phyloP scores from a whole-genome alignment of 1,140 invertebrate species.

The Heliothis virescens region DNA sequence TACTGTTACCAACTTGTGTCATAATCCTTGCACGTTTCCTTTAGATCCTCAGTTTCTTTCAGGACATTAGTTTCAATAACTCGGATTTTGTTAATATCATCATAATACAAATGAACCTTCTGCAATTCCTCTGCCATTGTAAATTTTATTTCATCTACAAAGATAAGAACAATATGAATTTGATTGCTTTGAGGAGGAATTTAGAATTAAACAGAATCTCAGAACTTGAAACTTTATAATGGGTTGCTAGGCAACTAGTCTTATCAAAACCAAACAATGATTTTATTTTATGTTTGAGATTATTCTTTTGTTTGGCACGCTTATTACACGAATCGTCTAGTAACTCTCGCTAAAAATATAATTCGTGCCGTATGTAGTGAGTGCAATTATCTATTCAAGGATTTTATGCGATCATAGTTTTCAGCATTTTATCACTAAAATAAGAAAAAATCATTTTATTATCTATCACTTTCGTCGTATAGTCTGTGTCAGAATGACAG shows the following conservation, averaged over 20 bases:
- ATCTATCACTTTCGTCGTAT: background rate
- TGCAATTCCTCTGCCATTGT: slow-evolving; percentile 90
- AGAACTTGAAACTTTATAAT: background rate
- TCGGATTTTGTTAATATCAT: slow-evolving; percentile 94
- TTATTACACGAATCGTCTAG: too few relatives aligned
- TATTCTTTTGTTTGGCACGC: too few relatives aligned
- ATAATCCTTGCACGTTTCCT: slow-evolving; percentile 94
- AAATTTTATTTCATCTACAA: slow-evolving; percentile 22
- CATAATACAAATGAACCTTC: slow-evolving; percentile 93
- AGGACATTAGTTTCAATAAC: slow-evolving; percentile 92
- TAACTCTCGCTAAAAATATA: too few relatives aligned
- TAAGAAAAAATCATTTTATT: background rate
- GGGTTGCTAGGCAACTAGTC: slow-evolving; percentile 49
- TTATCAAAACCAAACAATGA: too few relatives aligned
- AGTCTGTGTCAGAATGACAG: too few relatives aligned
- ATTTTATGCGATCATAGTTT: too few relatives aligned
- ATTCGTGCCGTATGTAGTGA: too few relatives aligned
- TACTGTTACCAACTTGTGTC: slow-evolving; percentile 89
- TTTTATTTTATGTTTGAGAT: too few relatives aligned
- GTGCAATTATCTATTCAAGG: too few relatives aligned
- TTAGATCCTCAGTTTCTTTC: slow-evolving; percentile 92
- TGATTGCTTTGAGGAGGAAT: background rate
- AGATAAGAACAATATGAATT: background rate
- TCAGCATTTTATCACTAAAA: background rate
- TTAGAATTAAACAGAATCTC: background rate